Evolutionary conservation across 2,888 invertebrate genomes (phyloP).

Genomic region (Stenoptilia bipunctidactyla): DNA sequence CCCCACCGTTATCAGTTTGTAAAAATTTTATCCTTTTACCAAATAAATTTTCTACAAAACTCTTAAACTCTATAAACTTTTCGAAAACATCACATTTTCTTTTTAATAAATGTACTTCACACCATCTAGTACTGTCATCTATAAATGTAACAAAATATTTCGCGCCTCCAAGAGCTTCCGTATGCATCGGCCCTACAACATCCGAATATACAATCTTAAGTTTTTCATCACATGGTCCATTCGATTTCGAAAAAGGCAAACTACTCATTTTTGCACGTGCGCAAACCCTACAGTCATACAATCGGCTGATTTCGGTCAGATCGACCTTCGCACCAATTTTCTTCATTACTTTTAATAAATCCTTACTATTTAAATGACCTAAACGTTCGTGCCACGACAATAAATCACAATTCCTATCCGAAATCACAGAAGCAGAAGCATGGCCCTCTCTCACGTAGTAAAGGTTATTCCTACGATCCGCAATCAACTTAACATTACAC

Average conservation of each 20-base stretch:
- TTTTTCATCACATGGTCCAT: slow-evolving; percentile 4
- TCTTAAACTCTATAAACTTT: slow-evolving; percentile 10
- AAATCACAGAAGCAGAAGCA: no score
- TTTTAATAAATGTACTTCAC: slow-evolving; percentile 10
- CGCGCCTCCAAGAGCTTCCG: slow-evolving; percentile 5
- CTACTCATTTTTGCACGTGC: slow-evolving; percentile 5
- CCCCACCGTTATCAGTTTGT: slow-evolving; percentile 11
- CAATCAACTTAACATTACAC: slow-evolving; percentile 3
- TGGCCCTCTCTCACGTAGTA: slow-evolving; percentile 9
- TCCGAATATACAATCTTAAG: slow-evolving; percentile 8
- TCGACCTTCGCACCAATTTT: background rate
- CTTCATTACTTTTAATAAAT: slow-evolving; percentile 4
- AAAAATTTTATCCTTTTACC: slow-evolving; percentile 9
- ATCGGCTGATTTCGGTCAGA: background rate
- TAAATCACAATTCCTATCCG: no score
- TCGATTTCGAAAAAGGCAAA: slow-evolving; percentile 5
- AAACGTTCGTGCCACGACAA: slow-evolving; percentile 8
- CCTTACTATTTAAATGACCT: slow-evolving; percentile 6
- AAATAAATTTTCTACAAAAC: slow-evolving; percentile 7
- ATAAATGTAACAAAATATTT: slow-evolving; percentile 13
- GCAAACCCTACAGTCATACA: slow-evolving; percentile 8
- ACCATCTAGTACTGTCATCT: slow-evolving; percentile 10
- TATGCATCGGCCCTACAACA: slow-evolving; percentile 12
- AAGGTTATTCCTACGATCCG: slow-evolving; percentile 7
- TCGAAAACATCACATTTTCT: slow-evolving; percentile 10